phyloP scores from a whole-genome alignment of 1,140 invertebrate genomes.

The Venustaconcha ellipsiformis region DNA sequence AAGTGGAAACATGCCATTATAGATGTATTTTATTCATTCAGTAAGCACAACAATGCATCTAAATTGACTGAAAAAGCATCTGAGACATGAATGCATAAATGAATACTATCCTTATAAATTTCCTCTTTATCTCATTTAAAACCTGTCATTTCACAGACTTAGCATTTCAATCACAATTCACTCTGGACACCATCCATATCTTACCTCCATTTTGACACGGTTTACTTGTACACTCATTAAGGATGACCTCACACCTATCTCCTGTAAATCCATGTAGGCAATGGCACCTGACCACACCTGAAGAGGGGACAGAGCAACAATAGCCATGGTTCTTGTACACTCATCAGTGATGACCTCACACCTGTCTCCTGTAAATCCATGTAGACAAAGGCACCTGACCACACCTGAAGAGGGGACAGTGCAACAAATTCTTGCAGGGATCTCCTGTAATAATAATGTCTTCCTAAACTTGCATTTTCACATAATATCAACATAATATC shows the following conservation, averaged over 20 bases:
- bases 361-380: constrained; percentile 63
- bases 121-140: too few relatives aligned
- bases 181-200: constrained; percentile 21
- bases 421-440: constrained; percentile 20
- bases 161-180: constrained; percentile 37
- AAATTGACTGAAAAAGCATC: too few relatives aligned
- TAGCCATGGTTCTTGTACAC: constrained; percentile 32
- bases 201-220: constrained; percentile 51
- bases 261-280: constrained; percentile 65
- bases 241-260: constrained; percentile 64
- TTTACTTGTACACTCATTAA: constrained; percentile 59
- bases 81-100: too few relatives aligned
- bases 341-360: constrained; percentile 67
- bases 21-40: too few relatives aligned
- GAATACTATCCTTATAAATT: too few relatives aligned
- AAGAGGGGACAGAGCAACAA: background rate
- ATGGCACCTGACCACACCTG: constrained; percentile 33
- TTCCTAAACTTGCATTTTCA: too few relatives aligned
- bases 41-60: too few relatives aligned
- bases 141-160: too few relatives aligned
- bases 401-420: background rate
- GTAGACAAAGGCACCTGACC: constrained; percentile 49
- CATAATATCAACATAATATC: too few relatives aligned
- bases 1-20: too few relatives aligned
- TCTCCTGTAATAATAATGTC: constrained; percentile 10